Conservation (phyloP, 2,797 vertebrate genomes). For the Melanotaenia boesemani region DNA sequence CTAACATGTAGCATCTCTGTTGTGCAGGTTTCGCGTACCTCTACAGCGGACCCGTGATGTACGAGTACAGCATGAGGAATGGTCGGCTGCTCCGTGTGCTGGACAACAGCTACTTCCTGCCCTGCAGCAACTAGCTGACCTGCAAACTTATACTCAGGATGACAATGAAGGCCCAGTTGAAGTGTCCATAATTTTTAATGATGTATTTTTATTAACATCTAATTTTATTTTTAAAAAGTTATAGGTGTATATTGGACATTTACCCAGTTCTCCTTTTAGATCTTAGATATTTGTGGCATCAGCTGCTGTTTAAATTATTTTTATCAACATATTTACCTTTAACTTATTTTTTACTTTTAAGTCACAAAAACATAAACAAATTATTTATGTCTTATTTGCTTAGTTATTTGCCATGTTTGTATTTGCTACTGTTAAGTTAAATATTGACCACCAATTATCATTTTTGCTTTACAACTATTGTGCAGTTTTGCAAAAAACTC, state of each 20-base stretch:
- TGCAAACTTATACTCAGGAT: too few relatives aligned
- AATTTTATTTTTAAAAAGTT: background rate
- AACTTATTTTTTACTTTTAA: too few relatives aligned
- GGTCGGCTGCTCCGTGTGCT: slow-evolving; percentile 58
- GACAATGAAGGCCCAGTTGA: background rate
- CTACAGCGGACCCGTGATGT: slow-evolving; percentile 72
- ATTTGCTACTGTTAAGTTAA: background rate
- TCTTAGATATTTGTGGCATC: background rate
- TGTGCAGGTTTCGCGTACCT: slow-evolving; percentile 73
- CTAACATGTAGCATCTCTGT: slow-evolving; percentile 6
- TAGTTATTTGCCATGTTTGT: background rate
- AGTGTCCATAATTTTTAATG: background rate
- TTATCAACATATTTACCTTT: too few relatives aligned
- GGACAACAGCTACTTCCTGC: slow-evolving; percentile 70
- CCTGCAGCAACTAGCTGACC: slow-evolving; percentile 71
- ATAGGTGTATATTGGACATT: background rate
- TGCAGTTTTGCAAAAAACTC: too few relatives aligned
- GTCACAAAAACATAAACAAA: too few relatives aligned
- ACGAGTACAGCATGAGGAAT: slow-evolving; percentile 58
- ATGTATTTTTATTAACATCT: background rate
- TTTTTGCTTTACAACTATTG: too few relatives aligned
- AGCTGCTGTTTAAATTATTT: background rate
- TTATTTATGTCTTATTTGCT: background rate
- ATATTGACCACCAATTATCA: background rate
- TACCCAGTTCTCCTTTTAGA: background rate